A percentile compares a stretch with the other conserved stretches of the same genome.
Conservation (phyloP, 2,797 vertebrate species). For the Diglossa cyanea region DNA sequence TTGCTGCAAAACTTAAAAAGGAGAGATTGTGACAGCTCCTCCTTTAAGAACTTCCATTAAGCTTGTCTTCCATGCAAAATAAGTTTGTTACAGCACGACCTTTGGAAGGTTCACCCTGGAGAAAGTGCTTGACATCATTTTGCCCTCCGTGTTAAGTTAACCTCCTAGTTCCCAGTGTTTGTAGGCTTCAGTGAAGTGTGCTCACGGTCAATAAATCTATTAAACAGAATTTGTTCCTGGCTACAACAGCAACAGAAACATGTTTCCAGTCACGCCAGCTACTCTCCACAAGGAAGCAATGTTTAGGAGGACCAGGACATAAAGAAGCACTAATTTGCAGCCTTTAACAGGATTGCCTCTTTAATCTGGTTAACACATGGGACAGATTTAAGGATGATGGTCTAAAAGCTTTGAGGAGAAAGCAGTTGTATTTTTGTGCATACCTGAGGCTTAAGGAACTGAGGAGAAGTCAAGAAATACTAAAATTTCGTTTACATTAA, state of each 20-base stretch:
- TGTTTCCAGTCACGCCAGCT: neutral
- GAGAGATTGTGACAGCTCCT: neutral
- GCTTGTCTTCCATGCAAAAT: neutral
- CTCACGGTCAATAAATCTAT: neutral
- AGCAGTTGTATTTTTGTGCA: neutral
- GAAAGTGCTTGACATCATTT: neutral
- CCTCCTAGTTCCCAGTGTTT: neutral
- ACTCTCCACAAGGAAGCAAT: neutral
- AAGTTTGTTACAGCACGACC: neutral
- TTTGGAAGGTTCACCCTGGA: neutral
- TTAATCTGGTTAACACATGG: neutral
- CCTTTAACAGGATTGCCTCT: neutral
- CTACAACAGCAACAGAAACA: neutral
- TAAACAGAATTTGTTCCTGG: neutral
- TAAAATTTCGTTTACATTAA: neutral
- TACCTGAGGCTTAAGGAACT: neutral
- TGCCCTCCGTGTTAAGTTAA: neutral
- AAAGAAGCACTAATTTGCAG: neutral
- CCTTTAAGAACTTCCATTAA: neutral
- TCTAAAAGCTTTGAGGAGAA: neutral
- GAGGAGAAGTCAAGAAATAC: neutral
- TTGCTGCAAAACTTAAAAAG: neutral
- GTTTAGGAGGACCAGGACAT: neutral
- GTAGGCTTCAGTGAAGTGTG: neutral
- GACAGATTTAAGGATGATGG: neutral